Evolutionary conservation across 2,797 vertebrate genomes (phyloP), one percentile per base, ranked within the genome.

Genomic region (Darevskia mixta): DNA sequence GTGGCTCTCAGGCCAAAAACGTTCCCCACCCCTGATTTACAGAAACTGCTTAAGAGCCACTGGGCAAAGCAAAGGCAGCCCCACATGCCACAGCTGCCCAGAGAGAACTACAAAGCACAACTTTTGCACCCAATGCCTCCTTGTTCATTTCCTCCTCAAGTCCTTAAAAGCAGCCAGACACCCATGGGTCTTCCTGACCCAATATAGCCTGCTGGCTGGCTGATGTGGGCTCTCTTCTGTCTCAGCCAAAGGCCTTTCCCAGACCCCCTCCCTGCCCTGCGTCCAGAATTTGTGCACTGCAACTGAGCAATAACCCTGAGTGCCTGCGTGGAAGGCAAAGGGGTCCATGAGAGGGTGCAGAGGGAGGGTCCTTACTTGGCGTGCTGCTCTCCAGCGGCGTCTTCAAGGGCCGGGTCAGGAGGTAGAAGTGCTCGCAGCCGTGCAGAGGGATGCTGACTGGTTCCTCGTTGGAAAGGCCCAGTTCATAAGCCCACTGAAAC

Each of bases 361-460:
- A 8, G 73, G 79, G 80, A 86, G 76, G 81, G 79, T 87, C 78
- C 94, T 97, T 93, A 99, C 99, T 98, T 95, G 99, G 98, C 0
- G 94, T 96, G 94, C 69, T 96, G 91, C 95, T 97, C 3, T 96
- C 93, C 77, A 98, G 96, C 69, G 97, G 97, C 41, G 97, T 96
- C 92, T 98, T 95, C 82, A 98, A 95, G 86, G 98, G 97, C 95
- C 98, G 98, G 72, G 98, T 99, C 94, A 99, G 97, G 91, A 99
- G 98, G 97, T 99, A 99, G 96, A 99, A 99, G 94, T 99, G 98
- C 87, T 99, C 99, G 4, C 99, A 99, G 94, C 98, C 98, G 15
- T 99, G 99, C 89, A 99, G 96, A 45, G 99, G 99, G 94, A 99
- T 98, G 1, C 98, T 98, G 81, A 99, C 98, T 83, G 98, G 98